Evolutionary conservation across 1,140 invertebrate species (phyloP), one percentile per base, ranked within the genome.

Genomic region (Drosophila ironensis): DNA sequence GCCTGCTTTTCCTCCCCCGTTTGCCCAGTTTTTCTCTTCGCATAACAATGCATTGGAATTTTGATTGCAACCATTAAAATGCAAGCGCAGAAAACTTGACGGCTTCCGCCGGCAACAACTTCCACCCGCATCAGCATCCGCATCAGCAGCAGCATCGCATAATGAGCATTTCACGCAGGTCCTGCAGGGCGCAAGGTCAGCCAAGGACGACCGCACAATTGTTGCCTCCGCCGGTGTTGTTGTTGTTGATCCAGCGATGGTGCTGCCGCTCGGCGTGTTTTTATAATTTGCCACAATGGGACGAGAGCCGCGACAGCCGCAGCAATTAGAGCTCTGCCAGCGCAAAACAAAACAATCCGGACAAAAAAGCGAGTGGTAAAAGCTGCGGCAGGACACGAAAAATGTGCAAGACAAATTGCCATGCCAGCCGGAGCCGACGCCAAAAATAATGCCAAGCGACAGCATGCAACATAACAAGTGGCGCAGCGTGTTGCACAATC

Each of bases 11-110:
- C 38, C 37, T 16, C 57, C 28, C 37, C 46, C 53, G 64, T 68
- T 51, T 17, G 2, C 33, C n/a, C 12, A 37, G 14, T 33, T 14
- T 33, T 12, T 33, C 14, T 17, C 7, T 44, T 33, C 52, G 33
- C 56, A 57, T 63, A 77, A 73, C 77, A 81, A 77, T 82, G 80
- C 78, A 86, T 74, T 67, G 38, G 71, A 84, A 78, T 84, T 78
- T 81, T 84, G 73, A 86, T 84, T 84, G 80, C 78, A 74, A 61
- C 70, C 74, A 84, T 84, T 84, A 84, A 84, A 84, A 78, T 86
- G 78, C 78, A 84, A 73, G 78, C 54, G 40, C 57, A 67, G 14
- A 22, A 20, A 38, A 51, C 53, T 60, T 57, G 53, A 27, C 46
- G 17, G 11, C 11, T 44, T 20, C 27, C 45, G 22, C 28, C 37